Conservation (phyloP, 2,888 invertebrate genomes). For the Cistogaster globosa region DNA sequence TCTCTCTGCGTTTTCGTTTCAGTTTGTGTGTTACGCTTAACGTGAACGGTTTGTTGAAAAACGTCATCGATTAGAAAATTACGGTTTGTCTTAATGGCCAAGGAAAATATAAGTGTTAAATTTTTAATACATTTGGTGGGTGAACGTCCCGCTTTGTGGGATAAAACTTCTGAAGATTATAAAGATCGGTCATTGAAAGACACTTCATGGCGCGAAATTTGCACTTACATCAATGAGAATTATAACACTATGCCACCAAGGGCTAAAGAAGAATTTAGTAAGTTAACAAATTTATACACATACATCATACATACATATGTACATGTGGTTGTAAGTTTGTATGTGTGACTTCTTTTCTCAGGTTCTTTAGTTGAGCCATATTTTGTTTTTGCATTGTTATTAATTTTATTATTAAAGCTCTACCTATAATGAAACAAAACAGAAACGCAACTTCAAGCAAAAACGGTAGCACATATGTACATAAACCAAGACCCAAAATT, state of each 20-base stretch:
- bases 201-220: conserved; percentile 58
- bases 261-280: conserved; percentile 48
- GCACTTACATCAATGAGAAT: conserved; percentile 48
- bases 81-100: conserved; percentile 5
- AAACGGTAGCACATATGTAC: no score
- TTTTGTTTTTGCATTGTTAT: no score
- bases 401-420: no score
- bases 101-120: conserved; percentile 48
- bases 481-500: no score
- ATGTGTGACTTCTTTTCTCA: no score
- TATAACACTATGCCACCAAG: conserved; percentile 34
- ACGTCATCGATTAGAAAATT: neutral
- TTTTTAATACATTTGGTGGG: conserved; percentile 55
- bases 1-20: conserved; percentile 52
- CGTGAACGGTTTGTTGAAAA: conserved; percentile 59
- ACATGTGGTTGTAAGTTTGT: no score
- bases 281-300: conserved; percentile 13
- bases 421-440: no score
- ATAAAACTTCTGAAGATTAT: conserved; percentile 54
- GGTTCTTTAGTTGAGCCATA: no score
- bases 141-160: conserved; percentile 65
- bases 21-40: conserved; percentile 48
- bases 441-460: no score
- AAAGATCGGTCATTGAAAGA: conserved; percentile 53
- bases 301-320: no score